A percentile compares a stretch with the other conserved stretches of the same genome.
Conservation (phyloP, 2,888 invertebrate species). For the Cephus pulcher region DNA sequence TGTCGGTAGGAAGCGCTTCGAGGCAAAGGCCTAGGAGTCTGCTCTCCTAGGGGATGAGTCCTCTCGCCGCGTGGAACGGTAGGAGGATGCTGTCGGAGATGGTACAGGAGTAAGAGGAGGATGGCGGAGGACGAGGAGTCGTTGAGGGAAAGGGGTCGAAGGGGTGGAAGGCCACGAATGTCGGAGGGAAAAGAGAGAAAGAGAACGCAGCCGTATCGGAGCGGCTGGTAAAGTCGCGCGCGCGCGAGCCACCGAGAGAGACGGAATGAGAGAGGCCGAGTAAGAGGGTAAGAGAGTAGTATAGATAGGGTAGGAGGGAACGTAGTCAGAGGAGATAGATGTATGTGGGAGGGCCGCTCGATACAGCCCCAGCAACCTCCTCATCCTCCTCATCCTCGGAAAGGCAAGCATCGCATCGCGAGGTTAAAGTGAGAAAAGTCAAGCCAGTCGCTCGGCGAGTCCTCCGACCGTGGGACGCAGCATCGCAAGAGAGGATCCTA, state of each 20-base stretch:
- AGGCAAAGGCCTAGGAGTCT: constrained; percentile 39
- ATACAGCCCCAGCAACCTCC: constrained; percentile 64
- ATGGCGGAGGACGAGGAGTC: constrained; percentile 27
- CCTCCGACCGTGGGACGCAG: constrained; percentile 49
- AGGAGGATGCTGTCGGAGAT: constrained; percentile 19
- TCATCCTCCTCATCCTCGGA: constrained; percentile 40
- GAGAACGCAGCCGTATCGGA: constrained; percentile 36
- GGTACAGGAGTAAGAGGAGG: constrained; percentile 50
- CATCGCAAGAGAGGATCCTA: background rate
- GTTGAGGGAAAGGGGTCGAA: constrained; percentile 38
- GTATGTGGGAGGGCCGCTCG: constrained; percentile 67
- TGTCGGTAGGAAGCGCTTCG: constrained; percentile 41
- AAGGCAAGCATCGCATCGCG: constrained; percentile 65
- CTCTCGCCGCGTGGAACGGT: constrained; percentile 25
- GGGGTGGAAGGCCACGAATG: constrained; percentile 61
- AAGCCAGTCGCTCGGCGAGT: constrained; percentile 62
- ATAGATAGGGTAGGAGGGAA: constrained; percentile 46
- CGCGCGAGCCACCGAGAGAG: constrained; percentile 44
- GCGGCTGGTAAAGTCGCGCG: constrained; percentile 26
- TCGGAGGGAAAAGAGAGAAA: constrained; percentile 62
- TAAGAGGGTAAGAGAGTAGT: constrained; percentile 18
- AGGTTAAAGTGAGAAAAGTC: constrained; percentile 67
- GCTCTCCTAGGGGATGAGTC: constrained; percentile 44
- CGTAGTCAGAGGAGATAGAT: constrained; percentile 64
- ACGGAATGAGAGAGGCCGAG: constrained; percentile 32